A percentile compares a stretch with the other conserved stretches of the same genome.
phyloP scores from a whole-genome alignment of 2,888 invertebrate genomes.

The Caenorhabditis sp. region DNA sequence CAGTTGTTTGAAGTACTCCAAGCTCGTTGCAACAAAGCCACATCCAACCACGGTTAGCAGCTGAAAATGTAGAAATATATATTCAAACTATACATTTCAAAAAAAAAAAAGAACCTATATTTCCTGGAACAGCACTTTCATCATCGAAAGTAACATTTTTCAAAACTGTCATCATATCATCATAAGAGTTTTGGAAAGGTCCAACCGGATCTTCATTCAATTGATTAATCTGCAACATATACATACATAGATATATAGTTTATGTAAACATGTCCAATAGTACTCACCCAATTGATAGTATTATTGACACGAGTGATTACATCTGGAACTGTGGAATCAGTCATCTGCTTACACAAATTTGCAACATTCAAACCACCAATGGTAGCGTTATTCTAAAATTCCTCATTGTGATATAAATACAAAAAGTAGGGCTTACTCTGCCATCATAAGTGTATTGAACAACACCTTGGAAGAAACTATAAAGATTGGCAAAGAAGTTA shows the following conservation, averaged over 20 bases:
- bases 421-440: slow-evolving; percentile 33
- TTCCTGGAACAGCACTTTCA: slow-evolving; percentile 22
- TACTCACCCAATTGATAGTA: slow-evolving; percentile 48
- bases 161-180: slow-evolving; percentile 35
- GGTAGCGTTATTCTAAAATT: slow-evolving; percentile 39
- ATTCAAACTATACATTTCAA: background rate
- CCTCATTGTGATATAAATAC: background rate
- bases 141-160: slow-evolving; percentile 26
- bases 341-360: slow-evolving; percentile 42
- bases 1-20: slow-evolving; percentile 62
- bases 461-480: slow-evolving; percentile 51
- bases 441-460: slow-evolving; percentile 58
- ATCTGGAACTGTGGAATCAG: slow-evolving; percentile 29
- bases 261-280: too few relatives aligned
- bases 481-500: slow-evolving; percentile 59
- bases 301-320: slow-evolving; percentile 43
- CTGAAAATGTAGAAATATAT: slow-evolving; percentile 24
- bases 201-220: slow-evolving; percentile 31
- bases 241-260: too few relatives aligned
- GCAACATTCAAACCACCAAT: slow-evolving; percentile 34
- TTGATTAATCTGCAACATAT: slow-evolving; percentile 28
- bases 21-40: slow-evolving; percentile 64
- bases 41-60: slow-evolving; percentile 55
- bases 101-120: slow-evolving; percentile 15
- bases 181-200: slow-evolving; percentile 46